Evolutionary conservation across 1,140 invertebrate genomes (phyloP).

Genomic region (Heliconius nattereri): DNA sequence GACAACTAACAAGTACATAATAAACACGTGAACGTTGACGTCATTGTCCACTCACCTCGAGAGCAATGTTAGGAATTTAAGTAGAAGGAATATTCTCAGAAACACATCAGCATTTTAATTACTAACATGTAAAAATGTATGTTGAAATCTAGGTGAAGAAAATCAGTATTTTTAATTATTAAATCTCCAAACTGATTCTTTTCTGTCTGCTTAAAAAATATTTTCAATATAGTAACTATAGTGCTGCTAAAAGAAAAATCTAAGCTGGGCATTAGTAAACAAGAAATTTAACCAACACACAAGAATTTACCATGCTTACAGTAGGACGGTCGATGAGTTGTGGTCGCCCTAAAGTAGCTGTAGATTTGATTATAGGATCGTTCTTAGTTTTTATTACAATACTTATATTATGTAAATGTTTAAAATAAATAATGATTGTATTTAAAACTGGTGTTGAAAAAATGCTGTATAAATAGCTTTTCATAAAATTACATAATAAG

Average conservation of each 20-base stretch:
- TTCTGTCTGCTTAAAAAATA: background rate
- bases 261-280: too few relatives aligned
- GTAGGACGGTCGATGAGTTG: too few relatives aligned
- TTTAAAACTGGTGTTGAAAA: too few relatives aligned
- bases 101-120: background rate
- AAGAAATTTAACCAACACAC: too few relatives aligned
- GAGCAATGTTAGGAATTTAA: background rate
- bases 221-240: background rate
- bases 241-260: too few relatives aligned
- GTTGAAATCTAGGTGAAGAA: background rate
- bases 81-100: background rate
- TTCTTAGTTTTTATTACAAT: too few relatives aligned
- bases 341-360: too few relatives aligned
- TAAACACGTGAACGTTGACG: slow-evolving; percentile 16
- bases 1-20: background rate
- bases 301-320: too few relatives aligned
- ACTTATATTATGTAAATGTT: too few relatives aligned
- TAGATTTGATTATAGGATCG: too few relatives aligned
- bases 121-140: background rate
- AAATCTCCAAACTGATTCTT: background rate
- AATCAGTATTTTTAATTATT: background rate
- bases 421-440: too few relatives aligned
- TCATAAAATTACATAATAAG: too few relatives aligned
- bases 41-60: background rate
- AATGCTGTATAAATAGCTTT: background rate